Conservation (phyloP, 2,113 vertebrate genomes). For the Corydoras sp. region DNA sequence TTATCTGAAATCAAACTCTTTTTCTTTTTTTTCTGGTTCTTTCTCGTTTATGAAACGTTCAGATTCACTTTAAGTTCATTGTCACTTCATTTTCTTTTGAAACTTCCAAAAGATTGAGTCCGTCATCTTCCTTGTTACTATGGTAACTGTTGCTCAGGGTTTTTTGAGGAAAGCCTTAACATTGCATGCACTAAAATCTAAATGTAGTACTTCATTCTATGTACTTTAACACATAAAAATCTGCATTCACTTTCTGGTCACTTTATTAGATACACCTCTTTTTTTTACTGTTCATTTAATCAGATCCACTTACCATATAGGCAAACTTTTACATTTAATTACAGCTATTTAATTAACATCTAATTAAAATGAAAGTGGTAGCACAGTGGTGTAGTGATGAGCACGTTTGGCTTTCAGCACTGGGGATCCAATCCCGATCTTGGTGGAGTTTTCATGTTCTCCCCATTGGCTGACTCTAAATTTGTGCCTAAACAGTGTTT, state of each 20-base stretch:
- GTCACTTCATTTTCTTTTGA: background rate
- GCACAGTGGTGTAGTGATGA: too few species aligned
- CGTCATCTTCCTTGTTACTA: slow-evolving; percentile 34
- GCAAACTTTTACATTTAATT: too few species aligned
- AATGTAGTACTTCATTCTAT: background rate
- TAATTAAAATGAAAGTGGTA: too few species aligned
- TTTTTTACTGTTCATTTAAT: too few species aligned
- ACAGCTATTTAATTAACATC: too few species aligned
- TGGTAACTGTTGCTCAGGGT: slow-evolving; percentile 41
- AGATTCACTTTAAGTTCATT: slow-evolving; percentile 18
- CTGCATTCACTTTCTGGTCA: background rate
- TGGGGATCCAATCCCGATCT: too few species aligned
- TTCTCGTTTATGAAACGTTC: slow-evolving; percentile 31
- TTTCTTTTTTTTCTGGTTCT: slow-evolving; percentile 13
- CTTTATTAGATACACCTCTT: background rate
- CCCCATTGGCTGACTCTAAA: too few species aligned
- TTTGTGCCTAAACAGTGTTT: too few species aligned
- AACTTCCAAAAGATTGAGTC: slow-evolving; percentile 24
- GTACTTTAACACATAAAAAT: background rate
- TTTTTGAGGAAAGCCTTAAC: slow-evolving; percentile 9
- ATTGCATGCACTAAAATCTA: slow-evolving; percentile 14
- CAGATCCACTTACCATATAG: too few species aligned
- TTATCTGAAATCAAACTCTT: background rate
- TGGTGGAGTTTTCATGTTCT: too few species aligned
- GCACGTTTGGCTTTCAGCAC: too few species aligned